A percentile compares a stretch with the other conserved stretches of the same genome.
These are phyloP conservation scores for Chrysaora quinquecirrha DNA, from an alignment of 30 jellyfish, hydroid and myxozoan species.

Conservation along the genomic window DNA sequence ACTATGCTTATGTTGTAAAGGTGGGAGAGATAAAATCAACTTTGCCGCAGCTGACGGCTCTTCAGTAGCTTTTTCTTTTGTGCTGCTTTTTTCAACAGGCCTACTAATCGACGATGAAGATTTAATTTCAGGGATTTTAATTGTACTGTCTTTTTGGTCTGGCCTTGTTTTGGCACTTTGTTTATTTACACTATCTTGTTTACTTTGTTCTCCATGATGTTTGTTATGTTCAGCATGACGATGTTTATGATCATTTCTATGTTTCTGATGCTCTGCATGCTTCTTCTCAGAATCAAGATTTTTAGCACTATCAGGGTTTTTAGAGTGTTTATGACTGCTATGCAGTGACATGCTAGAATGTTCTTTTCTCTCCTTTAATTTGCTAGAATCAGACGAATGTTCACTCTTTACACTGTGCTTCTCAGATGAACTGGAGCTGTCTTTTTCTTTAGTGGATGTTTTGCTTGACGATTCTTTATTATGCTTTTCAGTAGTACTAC, in stretches of 20 bases:
- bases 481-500: constrained; percentile 32
- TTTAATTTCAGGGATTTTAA: constrained; percentile 22
- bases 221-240: constrained; percentile 33
- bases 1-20: constrained; percentile 54
- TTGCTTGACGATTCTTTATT: constrained; percentile 30
- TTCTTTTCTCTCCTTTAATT: constrained; percentile 17
- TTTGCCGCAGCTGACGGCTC: constrained; percentile 56
- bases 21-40: constrained; percentile 41
- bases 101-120: constrained; percentile 10
- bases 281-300: constrained; percentile 35
- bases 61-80: constrained; percentile 25
- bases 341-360: constrained; percentile 26
- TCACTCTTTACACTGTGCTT: constrained; percentile 22
- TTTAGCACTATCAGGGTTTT: constrained; percentile 8
- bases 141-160: background rate
- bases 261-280: constrained; percentile 58
- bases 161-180: constrained; percentile 15
- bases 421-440: background rate
- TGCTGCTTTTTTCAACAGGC: constrained; percentile 22
- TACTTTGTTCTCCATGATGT: constrained; percentile 12
- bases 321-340: constrained; percentile 18
- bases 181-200: background rate
- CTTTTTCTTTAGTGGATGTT: constrained; percentile 18
- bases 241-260: constrained; percentile 46
- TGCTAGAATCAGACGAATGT: constrained; percentile 6